Base-by-base conservation (phyloP, 2,888 invertebrate species). In the Unio pictorum region DNA sequence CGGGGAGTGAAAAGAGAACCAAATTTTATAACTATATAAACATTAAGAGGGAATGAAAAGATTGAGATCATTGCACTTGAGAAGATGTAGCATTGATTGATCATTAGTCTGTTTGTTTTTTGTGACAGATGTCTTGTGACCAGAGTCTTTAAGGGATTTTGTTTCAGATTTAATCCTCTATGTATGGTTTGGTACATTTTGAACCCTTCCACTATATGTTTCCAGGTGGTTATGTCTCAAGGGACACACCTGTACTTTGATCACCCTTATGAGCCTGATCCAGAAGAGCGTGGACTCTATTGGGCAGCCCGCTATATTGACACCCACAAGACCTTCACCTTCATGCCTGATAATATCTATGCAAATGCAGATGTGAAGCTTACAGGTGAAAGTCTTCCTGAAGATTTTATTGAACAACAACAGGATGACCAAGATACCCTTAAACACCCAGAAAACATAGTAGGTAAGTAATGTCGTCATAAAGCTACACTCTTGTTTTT, bases 241-340 rank as follows among this genome's bases (percentile, higher is more conserved):
- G 87, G 83, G 2, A 86, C 86, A 3, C 86, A 86, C 64, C 74
- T 86, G 45, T 86, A 86, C 67, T 85, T 87, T 73, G 87, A 87
- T 73, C 86, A 86, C 62, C 86, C 86, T 0, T 81, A 87, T 60
- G 87, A 87, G 66, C 87, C 86, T 0, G 85, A 87, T 65, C 86
- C 87, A 0, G 85, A 86, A 59, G 87, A 87, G 75, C 68, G 87
- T 20, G 89, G 89, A 3, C 73, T 87, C 18, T 87, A 86, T 75
- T 89, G 89, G 89, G 87, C 89, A 0, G 78, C 86, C 5, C 78
- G 87, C 17, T 88, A 79, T 75, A 75, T 83, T 34, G 86, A 87
- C 78, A 84, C 84, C 0, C 79, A 75, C 54, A 87, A 85, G 68
- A 81, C 83, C n/a, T 88, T 88, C 74, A 69, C 72, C 23, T 87